Evolutionary conservation across 1,140 invertebrate species (phyloP).

Genomic region (Rhopalosiphum padi): DNA sequence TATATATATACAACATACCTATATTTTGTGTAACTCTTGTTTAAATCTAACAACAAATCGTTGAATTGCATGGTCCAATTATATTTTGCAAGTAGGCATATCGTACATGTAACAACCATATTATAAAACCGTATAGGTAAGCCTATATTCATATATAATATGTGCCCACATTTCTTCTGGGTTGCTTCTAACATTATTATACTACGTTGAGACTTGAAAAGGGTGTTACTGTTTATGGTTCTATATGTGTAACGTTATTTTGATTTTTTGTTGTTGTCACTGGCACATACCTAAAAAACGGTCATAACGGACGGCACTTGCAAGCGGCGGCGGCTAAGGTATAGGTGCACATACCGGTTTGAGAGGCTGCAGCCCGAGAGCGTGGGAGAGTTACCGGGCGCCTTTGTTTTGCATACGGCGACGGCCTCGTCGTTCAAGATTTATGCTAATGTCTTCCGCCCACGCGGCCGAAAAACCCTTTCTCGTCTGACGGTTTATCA

Average conservation of each 20-base stretch:
- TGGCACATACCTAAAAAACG: neutral
- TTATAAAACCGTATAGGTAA: neutral
- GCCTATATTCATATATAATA: neutral
- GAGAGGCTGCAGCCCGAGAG: slow-evolving; percentile 20
- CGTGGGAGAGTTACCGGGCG: slow-evolving; percentile 39
- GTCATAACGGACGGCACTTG: slow-evolving; percentile 55
- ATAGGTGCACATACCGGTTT: slow-evolving; percentile 24
- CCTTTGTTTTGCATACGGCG: slow-evolving; percentile 34
- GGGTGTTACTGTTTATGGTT: slow-evolving; percentile 32
- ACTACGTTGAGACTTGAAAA: neutral
- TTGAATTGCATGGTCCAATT: neutral
- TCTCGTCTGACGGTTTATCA: slow-evolving; percentile 9
- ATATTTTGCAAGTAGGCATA: neutral
- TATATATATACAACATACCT: neutral
- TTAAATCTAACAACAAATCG: neutral
- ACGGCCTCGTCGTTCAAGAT: slow-evolving; percentile 46
- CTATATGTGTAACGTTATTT: slow-evolving; percentile 28
- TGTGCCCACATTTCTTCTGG: neutral
- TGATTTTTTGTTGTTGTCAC: neutral
- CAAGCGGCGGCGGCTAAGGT: neutral
- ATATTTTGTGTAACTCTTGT: too few relatives aligned
- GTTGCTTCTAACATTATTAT: neutral
- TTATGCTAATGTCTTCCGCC: slow-evolving; percentile 52
- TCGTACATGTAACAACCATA: neutral
- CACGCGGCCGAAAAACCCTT: slow-evolving; percentile 46